Conservation (phyloP, 2,888 invertebrate genomes). For the Parelbella ahira region DNA sequence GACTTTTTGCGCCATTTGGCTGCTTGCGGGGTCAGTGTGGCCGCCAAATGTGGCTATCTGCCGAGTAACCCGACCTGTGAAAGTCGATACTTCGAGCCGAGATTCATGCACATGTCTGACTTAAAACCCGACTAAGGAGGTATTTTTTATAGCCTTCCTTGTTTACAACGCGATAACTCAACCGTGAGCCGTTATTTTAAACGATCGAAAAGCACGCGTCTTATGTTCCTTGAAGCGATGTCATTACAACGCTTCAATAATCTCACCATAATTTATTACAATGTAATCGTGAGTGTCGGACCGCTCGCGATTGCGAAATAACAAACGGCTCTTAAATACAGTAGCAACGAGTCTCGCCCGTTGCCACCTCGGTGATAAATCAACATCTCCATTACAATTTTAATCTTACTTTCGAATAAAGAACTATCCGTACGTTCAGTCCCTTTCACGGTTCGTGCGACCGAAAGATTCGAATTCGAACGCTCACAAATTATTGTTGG, state of each 20-base stretch:
- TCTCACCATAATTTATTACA: conserved; percentile 56
- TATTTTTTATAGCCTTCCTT: conserved; percentile 59
- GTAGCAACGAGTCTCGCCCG: conserved; percentile 51
- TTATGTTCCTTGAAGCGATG: conserved; percentile 20
- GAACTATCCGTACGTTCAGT: conserved; percentile 41
- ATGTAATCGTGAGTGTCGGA: conserved; percentile 46
- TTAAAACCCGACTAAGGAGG: conserved; percentile 68
- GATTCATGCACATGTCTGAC: conserved; percentile 67
- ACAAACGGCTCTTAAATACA: conserved; percentile 58
- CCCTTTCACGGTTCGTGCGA: conserved; percentile 59
- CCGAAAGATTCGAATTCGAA: conserved; percentile 47
- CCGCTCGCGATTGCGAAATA: conserved; percentile 52
- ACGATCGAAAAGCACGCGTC: conserved; percentile 22
- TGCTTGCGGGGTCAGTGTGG: conserved; percentile 51
- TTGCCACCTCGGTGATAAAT: conserved; percentile 57
- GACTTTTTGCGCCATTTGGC: conserved; percentile 62
- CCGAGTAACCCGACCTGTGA: conserved; percentile 57
- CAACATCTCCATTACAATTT: conserved; percentile 68
- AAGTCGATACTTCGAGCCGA: conserved; percentile 50
- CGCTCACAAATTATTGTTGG: conserved; percentile 75
- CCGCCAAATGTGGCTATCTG: conserved; percentile 62
- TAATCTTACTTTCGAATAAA: conserved; percentile 65
- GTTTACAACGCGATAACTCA: conserved; percentile 33
- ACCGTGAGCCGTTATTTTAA: conserved; percentile 29
- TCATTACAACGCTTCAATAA: conserved; percentile 38